These are phyloP conservation scores for Apocrypta bakeri DNA, from an alignment of 1,140 invertebrate genomes.

Conservation along the genomic window DNA sequence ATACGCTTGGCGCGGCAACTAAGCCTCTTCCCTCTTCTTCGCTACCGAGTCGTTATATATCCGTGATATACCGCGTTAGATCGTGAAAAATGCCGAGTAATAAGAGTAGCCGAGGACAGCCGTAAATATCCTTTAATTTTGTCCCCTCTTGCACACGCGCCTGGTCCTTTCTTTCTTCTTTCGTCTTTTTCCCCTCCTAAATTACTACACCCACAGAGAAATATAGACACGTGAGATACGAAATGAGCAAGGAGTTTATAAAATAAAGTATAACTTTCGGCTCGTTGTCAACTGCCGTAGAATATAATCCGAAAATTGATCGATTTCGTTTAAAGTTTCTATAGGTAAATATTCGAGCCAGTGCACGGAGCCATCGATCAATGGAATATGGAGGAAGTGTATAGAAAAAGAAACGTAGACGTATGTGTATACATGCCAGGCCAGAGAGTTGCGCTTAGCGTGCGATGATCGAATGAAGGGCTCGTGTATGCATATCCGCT, in stretches of 20 bases:
- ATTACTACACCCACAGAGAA: background rate
- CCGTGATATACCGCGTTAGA: constrained; percentile 26
- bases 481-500: background rate
- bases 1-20: background rate
- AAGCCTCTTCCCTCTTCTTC: constrained; percentile 8
- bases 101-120: constrained; percentile 1
- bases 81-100: constrained; percentile 34
- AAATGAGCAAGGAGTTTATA: background rate
- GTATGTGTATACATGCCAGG: too few species aligned
- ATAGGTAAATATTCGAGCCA: background rate
- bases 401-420: background rate
- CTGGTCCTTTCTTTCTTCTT: background rate
- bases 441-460: constrained; percentile 12
- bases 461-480: constrained; percentile 36
- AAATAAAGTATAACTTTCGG: background rate
- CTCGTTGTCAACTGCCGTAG: too few species aligned
- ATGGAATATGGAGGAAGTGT: background rate
- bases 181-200: background rate
- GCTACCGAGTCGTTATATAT: constrained; percentile 1
- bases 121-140: background rate
- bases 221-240: background rate
- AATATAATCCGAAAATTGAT: background rate
- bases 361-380: background rate
- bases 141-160: background rate
- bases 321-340: constrained; percentile 16